These are phyloP conservation scores for Biston betularia DNA, from an alignment of 2,888 invertebrate genomes.

Conservation along the genomic window DNA sequence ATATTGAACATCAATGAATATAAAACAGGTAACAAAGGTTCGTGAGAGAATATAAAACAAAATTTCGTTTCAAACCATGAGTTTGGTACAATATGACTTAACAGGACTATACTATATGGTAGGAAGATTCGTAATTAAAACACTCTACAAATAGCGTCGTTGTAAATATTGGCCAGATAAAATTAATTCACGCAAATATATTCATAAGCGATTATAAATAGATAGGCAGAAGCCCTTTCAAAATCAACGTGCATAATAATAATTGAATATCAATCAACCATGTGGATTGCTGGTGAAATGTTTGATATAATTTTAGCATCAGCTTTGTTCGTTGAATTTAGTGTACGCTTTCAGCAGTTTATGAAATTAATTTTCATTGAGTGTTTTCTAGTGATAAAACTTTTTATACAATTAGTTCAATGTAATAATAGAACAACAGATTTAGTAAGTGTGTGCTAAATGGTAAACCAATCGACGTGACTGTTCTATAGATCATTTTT, in stretches of 20 bases:
- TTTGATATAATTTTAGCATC: constrained; percentile 22
- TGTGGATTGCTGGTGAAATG: constrained; percentile 22
- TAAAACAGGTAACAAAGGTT: background rate
- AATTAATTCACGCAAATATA: background rate
- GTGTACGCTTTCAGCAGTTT: constrained; percentile 1
- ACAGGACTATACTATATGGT: background rate
- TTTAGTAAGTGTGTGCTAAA: too few species aligned
- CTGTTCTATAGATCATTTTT: too few species aligned
- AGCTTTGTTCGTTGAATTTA: constrained; percentile 18
- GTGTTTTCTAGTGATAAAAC: background rate
- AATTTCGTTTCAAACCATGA: background rate
- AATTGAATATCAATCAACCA: constrained; percentile 33
- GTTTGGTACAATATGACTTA: background rate
- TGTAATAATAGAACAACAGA: background rate
- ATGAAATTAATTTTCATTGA: constrained; percentile 10
- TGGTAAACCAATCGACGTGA: too few species aligned
- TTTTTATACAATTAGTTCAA: background rate
- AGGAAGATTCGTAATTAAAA: constrained; percentile 9
- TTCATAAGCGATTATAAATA: constrained; percentile 21
- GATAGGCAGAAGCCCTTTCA: constrained; percentile 10
- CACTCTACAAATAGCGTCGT: constrained; percentile 3
- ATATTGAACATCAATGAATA: background rate
- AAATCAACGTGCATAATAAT: constrained; percentile 29
- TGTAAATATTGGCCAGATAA: constrained; percentile 14
- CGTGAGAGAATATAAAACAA: background rate